Conservation (phyloP, 2,888 invertebrate species). For the Onchidella celtica region DNA sequence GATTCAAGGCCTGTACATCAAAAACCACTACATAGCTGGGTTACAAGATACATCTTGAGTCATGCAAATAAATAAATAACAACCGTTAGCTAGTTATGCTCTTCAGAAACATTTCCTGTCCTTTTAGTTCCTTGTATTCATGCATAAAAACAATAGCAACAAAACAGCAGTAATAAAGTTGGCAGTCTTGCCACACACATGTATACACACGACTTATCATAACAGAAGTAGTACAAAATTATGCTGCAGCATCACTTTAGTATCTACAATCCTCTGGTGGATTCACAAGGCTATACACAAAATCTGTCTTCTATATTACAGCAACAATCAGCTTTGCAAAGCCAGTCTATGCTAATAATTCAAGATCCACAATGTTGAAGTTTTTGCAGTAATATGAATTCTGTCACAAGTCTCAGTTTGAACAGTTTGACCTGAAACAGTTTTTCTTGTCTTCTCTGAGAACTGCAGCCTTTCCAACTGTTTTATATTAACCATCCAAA, state of each 20-base stretch:
- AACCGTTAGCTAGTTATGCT: neutral
- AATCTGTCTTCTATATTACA: too few species aligned
- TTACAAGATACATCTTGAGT: neutral
- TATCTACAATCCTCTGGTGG: neutral
- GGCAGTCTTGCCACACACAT: neutral
- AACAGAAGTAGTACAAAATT: neutral
- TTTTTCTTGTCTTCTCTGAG: too few species aligned
- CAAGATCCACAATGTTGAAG: too few species aligned
- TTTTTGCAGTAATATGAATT: too few species aligned
- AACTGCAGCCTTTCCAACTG: too few species aligned
- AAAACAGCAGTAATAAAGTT: too few species aligned
- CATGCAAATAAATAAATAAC: slow-evolving; percentile 19
- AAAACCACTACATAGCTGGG: neutral
- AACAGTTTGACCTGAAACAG: too few species aligned
- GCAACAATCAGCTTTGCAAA: too few species aligned
- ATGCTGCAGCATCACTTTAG: neutral
- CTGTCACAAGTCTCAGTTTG: too few species aligned
- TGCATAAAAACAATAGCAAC: neutral
- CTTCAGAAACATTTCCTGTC: neutral
- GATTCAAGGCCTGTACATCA: neutral
- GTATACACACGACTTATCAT: neutral
- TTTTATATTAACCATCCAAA: too few species aligned
- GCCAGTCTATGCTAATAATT: too few species aligned
- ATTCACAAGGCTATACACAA: neutral
- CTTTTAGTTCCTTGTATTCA: neutral